These are phyloP conservation scores for Spondyliosoma cantharus DNA, from an alignment of 2,797 vertebrate species.

Conservation along the genomic window DNA sequence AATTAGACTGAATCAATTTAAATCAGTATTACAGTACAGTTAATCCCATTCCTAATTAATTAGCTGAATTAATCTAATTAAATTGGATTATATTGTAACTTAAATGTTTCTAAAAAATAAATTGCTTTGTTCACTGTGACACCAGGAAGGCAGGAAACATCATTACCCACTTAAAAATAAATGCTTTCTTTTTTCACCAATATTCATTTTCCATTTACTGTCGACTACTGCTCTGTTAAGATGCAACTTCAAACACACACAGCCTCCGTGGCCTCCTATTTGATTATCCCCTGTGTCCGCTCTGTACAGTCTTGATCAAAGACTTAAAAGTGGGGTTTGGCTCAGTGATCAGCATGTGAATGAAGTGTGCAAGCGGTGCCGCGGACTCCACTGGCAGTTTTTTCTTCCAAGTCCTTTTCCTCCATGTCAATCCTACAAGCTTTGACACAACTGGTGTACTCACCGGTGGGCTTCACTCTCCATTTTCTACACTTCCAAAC, in stretches of 20 bases:
- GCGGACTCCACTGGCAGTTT: background rate
- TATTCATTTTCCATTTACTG: background rate
- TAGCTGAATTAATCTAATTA: too few relatives aligned
- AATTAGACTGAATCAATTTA: background rate
- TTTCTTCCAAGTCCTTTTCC: constrained; percentile 6
- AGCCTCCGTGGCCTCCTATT: background rate
- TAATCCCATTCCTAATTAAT: background rate
- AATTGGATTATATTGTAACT: background rate
- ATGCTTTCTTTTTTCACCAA: background rate
- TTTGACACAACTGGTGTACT: constrained; percentile 26
- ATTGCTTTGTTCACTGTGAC: background rate
- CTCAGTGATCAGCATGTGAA: constrained; percentile 7
- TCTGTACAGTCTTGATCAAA: constrained; percentile 37
- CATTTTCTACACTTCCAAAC: background rate
- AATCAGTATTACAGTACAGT: background rate
- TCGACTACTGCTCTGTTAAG: background rate
- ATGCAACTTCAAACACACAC: background rate
- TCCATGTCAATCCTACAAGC: constrained; percentile 1
- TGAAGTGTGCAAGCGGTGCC: background rate
- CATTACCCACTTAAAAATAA: background rate
- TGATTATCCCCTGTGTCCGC: constrained; percentile 4
- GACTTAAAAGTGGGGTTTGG: constrained; percentile 24
- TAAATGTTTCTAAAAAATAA: background rate
- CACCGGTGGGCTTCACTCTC: constrained; percentile 7
- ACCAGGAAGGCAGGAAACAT: background rate